Conservation (phyloP, 2,113 vertebrate species). For the Callionymus lyra region DNA sequence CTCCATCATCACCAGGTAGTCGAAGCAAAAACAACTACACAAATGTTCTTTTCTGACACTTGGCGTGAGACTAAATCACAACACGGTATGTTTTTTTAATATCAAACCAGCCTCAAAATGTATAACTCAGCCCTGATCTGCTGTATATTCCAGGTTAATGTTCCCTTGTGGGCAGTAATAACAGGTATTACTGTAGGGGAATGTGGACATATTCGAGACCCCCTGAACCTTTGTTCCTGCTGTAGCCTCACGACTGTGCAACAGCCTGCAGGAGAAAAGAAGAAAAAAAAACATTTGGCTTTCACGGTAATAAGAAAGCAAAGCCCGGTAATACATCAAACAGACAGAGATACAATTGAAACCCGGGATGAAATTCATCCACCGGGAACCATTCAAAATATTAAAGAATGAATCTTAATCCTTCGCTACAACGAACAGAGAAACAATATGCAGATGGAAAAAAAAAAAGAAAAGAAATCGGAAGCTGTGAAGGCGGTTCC, state of each 20-base stretch:
- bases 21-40: too few species aligned
- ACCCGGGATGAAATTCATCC: slow-evolving; percentile 46
- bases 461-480: slow-evolving; percentile 3
- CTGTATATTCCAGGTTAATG: slow-evolving; percentile 1
- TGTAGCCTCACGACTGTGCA: slow-evolving; percentile 18
- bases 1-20: too few species aligned
- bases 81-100: not conserved
- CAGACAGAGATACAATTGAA: slow-evolving; percentile 60
- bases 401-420: slow-evolving; percentile 57
- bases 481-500: slow-evolving; percentile 11
- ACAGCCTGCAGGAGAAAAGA: slow-evolving; percentile 18
- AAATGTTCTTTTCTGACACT: too few species aligned
- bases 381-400: slow-evolving; percentile 49
- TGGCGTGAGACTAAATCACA: too few species aligned
- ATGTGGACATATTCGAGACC: slow-evolving; percentile 10
- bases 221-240: slow-evolving; percentile 13
- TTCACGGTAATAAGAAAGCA: slow-evolving; percentile 48
- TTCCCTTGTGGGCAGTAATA: slow-evolving; percentile 12
- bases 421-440: slow-evolving; percentile 31
- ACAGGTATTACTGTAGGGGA: slow-evolving; percentile 16
- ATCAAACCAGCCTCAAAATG: not conserved
- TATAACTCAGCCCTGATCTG: too few species aligned
- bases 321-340: slow-evolving; percentile 63
- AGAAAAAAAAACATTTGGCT: slow-evolving; percentile 21
- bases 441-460: slow-evolving; percentile 1